A percentile compares a stretch with the other conserved stretches of the same genome.
Conservation (phyloP, 2,888 invertebrate genomes). For the Bursaphelenchus okinawaensis region DNA sequence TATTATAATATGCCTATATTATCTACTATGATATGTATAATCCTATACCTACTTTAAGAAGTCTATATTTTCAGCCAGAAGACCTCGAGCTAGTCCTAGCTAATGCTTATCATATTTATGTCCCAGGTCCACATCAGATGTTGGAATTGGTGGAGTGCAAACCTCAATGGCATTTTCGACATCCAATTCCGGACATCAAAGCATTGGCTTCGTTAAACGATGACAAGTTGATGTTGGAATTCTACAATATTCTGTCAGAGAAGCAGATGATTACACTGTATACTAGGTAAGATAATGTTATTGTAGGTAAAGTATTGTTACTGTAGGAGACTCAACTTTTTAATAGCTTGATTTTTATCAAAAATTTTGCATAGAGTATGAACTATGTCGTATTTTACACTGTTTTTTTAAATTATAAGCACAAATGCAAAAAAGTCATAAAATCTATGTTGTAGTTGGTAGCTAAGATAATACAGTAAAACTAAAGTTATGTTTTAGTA, state of each 20-base stretch:
- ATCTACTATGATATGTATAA: not conserved
- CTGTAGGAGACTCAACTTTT: no score
- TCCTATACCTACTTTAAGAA: not conserved
- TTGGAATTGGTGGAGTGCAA: slow-evolving; percentile 19
- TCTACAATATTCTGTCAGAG: slow-evolving; percentile 91
- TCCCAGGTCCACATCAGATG: slow-evolving; percentile 43
- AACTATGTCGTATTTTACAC: no score
- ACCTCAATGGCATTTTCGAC: not conserved
- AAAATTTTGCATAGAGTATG: no score
- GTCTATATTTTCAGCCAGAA: slow-evolving; percentile 23
- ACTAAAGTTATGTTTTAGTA: no score
- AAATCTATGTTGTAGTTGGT: no score
- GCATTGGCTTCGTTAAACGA: slow-evolving; percentile 88
- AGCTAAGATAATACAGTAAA: no score
- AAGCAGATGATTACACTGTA: slow-evolving; percentile 91
- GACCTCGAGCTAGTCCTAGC: slow-evolving; percentile 47
- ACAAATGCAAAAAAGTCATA: no score
- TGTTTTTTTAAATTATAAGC: no score
- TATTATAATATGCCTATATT: no score
- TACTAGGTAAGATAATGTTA: slow-evolving; percentile 71
- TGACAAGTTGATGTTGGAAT: slow-evolving; percentile 90
- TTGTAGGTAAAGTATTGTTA: no score
- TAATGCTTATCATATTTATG: slow-evolving; percentile 49
- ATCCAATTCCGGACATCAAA: slow-evolving; percentile 68
- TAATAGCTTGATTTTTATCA: no score